A percentile compares a stretch with the other conserved stretches of the same genome.
phyloP scores from a whole-genome alignment of 1,140 invertebrate genomes.

The Leptinotarsa texana region DNA sequence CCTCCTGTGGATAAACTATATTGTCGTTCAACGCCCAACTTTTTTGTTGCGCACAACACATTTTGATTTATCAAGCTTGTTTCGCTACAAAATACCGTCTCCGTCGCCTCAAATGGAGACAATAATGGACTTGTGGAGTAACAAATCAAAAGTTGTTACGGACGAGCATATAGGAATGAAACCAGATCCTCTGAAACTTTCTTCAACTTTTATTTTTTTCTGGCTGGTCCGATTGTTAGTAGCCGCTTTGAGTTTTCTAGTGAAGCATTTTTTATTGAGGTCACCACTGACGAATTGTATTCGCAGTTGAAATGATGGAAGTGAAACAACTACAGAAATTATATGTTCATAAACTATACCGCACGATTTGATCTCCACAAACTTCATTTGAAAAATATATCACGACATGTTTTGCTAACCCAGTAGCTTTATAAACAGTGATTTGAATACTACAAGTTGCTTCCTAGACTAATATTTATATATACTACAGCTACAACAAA shows the following conservation, averaged over 20 bases:
- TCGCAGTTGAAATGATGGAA: too few species aligned
- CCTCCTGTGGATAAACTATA: not conserved
- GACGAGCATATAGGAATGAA: not conserved
- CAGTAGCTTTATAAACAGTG: too few species aligned
- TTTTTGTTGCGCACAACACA: constrained; percentile 4
- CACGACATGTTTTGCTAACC: too few species aligned
- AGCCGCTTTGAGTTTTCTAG: not conserved
- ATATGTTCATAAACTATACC: too few species aligned
- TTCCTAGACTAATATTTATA: too few species aligned
- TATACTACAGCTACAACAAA: too few species aligned
- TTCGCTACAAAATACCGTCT: not conserved
- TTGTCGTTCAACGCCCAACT: not conserved
- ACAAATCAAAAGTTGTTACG: not conserved
- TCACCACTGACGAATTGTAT: too few species aligned
- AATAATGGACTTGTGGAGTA: constrained; percentile 3
- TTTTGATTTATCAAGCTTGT: not conserved
- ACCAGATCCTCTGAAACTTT: not conserved
- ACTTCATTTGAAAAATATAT: too few species aligned
- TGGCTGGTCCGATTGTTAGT: not conserved
- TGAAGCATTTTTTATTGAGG: not conserved
- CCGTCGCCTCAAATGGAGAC: not conserved
- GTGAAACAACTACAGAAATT: too few species aligned
- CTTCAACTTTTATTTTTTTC: not conserved
- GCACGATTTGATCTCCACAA: too few species aligned
- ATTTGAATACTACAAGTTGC: too few species aligned